phyloP scores from a whole-genome alignment of 2,888 invertebrate species.

The Escarpia spicata region DNA sequence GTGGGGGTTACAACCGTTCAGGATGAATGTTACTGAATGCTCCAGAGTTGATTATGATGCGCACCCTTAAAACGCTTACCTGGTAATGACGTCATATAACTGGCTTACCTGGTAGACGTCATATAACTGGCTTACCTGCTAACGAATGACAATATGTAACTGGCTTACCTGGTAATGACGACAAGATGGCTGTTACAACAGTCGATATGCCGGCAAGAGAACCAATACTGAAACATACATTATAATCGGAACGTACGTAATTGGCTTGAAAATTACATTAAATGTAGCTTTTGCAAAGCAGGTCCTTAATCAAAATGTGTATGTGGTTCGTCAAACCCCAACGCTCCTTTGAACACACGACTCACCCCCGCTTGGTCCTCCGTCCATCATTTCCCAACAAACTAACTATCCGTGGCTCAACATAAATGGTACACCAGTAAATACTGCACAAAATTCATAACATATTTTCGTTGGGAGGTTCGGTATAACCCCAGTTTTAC shows the following conservation, averaged over 20 bases:
- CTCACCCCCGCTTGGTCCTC: too few relatives aligned
- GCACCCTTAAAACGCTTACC: neutral
- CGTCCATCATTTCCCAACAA: too few relatives aligned
- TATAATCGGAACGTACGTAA: neutral
- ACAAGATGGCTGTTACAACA: slow-evolving; percentile 18
- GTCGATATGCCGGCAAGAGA: slow-evolving; percentile 22
- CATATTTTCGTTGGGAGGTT: too few relatives aligned
- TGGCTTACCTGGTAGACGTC: neutral
- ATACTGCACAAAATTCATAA: too few relatives aligned
- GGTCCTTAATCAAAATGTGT: too few relatives aligned
- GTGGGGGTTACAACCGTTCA: neutral
- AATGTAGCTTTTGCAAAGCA: neutral
- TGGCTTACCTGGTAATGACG: neutral
- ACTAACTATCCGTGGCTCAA: too few relatives aligned
- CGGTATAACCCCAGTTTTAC: too few relatives aligned
- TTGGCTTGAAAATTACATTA: neutral
- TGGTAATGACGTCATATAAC: neutral
- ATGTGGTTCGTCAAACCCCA: too few relatives aligned
- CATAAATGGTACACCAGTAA: too few relatives aligned
- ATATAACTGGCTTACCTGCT: too few relatives aligned
- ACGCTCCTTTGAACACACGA: too few relatives aligned
- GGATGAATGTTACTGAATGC: neutral
- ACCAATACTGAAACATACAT: slow-evolving; percentile 20
- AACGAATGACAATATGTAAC: too few relatives aligned
- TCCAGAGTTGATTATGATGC: neutral